These are phyloP conservation scores for Toxotes jaculatrix DNA, from an alignment of 2,113 vertebrate species.

Conservation along the genomic window DNA sequence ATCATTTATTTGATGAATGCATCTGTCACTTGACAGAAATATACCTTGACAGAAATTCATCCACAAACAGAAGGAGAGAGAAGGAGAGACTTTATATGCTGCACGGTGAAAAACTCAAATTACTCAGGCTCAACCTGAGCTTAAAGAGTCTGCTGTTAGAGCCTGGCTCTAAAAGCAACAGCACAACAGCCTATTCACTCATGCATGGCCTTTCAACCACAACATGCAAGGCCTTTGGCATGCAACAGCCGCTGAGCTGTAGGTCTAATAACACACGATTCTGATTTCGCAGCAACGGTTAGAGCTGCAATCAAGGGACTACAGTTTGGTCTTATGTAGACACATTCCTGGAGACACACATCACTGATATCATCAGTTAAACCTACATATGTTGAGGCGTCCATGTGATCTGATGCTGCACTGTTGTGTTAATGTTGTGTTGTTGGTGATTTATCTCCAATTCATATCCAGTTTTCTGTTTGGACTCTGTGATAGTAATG, in stretches of 20 bases:
- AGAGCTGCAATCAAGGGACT: not conserved
- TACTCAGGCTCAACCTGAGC: conserved; percentile 25
- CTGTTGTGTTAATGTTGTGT: not conserved
- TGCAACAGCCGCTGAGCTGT: conserved; percentile 16
- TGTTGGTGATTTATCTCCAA: not conserved
- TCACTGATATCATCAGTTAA: not conserved
- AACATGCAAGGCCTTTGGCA: conserved; percentile 61
- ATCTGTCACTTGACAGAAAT: not conserved
- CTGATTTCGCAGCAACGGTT: not conserved
- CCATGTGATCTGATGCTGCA: not conserved
- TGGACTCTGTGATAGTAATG: too few species aligned
- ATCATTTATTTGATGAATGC: conserved; percentile 7
- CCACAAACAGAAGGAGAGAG: not conserved
- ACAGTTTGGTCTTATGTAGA: not conserved
- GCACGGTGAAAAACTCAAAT: not conserved
- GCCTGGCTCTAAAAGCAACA: conserved; percentile 48
- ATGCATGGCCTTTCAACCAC: conserved; percentile 50
- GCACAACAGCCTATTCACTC: conserved; percentile 48
- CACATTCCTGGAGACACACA: not conserved
- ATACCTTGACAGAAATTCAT: not conserved
- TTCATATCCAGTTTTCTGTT: not conserved
- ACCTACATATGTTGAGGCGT: not conserved
- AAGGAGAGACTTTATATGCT: not conserved
- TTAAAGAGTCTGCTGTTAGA: conserved; percentile 33
- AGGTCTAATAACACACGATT: conserved; percentile 11